Evolutionary conservation across 2,888 invertebrate genomes (phyloP).

Genomic region (Drosophila hamatofila): DNA sequence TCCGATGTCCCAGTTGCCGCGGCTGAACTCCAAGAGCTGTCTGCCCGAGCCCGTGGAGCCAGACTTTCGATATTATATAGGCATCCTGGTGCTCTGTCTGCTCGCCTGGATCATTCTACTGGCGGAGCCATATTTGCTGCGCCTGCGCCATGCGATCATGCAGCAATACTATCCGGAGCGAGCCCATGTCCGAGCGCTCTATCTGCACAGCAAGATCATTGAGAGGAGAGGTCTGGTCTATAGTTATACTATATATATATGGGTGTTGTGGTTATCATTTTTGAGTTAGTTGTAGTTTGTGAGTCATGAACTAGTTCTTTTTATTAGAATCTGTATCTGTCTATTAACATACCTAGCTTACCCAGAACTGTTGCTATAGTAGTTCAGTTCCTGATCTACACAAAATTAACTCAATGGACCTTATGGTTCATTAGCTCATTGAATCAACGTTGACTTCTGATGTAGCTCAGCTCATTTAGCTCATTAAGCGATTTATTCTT

Average conservation of each 20-base stretch:
- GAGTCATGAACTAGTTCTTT: background rate
- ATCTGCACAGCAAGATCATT: conserved; percentile 93
- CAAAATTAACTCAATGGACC: too few species aligned
- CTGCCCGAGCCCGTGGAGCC: conserved; percentile 91
- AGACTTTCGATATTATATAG: conserved; percentile 88
- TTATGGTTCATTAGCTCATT: too few species aligned
- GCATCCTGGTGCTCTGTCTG: conserved; percentile 88
- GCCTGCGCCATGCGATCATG: conserved; percentile 92
- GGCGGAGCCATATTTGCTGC: conserved; percentile 92
- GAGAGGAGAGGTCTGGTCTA: conserved; percentile 86
- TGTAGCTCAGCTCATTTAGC: background rate
- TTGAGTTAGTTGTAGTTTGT: background rate
- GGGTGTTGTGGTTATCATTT: background rate
- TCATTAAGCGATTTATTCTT: background rate
- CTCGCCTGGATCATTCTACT: conserved; percentile 90
- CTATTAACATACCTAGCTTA: background rate
- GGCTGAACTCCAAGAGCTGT: conserved; percentile 89
- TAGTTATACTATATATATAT: background rate
- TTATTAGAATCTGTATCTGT: background rate
- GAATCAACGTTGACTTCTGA: too few species aligned
- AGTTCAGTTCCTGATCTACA: background rate
- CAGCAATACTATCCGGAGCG: conserved; percentile 91
- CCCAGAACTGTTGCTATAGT: background rate
- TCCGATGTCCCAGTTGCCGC: conserved; percentile 86
- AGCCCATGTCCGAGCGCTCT: conserved; percentile 90